Percentiles rank a stretch among this genome's conserved stretches.
Conservation (phyloP, 2,888 invertebrate species). For the Tetanocera ferruginea region DNA sequence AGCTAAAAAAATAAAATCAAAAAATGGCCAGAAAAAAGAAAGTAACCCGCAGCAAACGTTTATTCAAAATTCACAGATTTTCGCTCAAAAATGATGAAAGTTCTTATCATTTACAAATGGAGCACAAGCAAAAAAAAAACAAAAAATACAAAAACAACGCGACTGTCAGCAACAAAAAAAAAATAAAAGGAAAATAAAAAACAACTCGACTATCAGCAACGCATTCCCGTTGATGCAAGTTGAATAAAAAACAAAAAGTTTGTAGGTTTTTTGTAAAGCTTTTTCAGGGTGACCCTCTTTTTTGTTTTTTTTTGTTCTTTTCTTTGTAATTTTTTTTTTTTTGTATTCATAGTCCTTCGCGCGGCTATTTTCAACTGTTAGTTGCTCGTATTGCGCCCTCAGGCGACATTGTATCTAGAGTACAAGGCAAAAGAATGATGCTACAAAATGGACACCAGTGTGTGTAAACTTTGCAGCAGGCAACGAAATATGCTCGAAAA, state of each 20-base stretch:
- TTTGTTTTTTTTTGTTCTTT: neutral
- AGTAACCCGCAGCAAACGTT: slow-evolving; percentile 5
- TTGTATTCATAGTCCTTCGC: too few relatives aligned
- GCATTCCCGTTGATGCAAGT: neutral
- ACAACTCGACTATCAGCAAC: neutral
- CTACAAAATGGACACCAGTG: neutral
- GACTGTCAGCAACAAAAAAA: neutral
- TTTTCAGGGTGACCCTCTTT: neutral
- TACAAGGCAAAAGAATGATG: too few relatives aligned
- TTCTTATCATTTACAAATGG: slow-evolving; percentile 8
- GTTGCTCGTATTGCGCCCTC: too few relatives aligned
- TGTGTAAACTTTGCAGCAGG: slow-evolving; percentile 4
- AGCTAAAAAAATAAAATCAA: neutral
- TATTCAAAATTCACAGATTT: slow-evolving; percentile 17
- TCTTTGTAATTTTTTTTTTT: neutral
- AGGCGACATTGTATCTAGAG: too few relatives aligned
- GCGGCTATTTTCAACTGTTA: too few relatives aligned
- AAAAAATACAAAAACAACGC: neutral
- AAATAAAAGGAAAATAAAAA: neutral
- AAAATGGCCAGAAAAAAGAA: neutral
- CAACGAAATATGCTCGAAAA: slow-evolving; percentile 24
- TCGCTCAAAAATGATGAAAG: slow-evolving; percentile 3
- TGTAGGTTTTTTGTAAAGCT: too few relatives aligned
- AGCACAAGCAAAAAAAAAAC: neutral
- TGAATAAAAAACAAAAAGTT: too few relatives aligned